phyloP scores from a whole-genome alignment of 1,140 invertebrate genomes.

The Zaprionus gabonicus region DNA sequence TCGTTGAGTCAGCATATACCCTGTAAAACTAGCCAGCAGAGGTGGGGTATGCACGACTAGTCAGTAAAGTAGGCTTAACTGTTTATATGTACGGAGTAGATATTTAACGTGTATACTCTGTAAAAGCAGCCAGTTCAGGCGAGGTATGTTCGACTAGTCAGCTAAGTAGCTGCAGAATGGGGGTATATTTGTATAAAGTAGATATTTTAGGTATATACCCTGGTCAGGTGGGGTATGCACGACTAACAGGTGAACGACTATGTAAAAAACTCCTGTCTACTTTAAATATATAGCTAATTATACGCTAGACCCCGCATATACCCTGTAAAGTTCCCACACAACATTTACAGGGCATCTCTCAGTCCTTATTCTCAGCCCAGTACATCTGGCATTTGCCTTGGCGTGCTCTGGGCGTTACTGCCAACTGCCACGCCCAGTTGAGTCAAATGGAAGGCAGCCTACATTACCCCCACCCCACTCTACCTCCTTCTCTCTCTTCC shows the following conservation, averaged over 20 bases:
- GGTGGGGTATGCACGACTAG: neutral
- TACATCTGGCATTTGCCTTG: slow-evolving; percentile 74
- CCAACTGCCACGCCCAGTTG: slow-evolving; percentile 33
- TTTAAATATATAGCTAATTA: neutral
- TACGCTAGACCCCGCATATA: neutral
- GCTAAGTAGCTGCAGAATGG: neutral
- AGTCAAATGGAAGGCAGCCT: neutral
- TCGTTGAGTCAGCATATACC: slow-evolving; percentile 31
- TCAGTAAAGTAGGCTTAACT: neutral
- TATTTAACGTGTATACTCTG: neutral
- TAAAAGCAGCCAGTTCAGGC: neutral
- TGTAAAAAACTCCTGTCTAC: neutral
- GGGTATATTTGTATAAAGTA: neutral
- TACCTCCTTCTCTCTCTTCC: neutral
- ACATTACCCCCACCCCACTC: neutral
- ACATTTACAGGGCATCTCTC: slow-evolving; percentile 7
- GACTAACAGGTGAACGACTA: neutral
- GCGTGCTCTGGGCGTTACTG: slow-evolving; percentile 51
- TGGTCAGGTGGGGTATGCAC: neutral
- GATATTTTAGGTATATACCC: neutral
- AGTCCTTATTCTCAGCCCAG: neutral
- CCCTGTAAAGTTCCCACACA: neutral
- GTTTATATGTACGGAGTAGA: neutral
- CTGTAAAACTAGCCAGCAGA: neutral
- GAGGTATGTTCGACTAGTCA: neutral